Evolutionary conservation across 1,140 invertebrate species (phyloP), one percentile per base, ranked within the genome.

Genomic region (Aphaenogaster rudis): DNA sequence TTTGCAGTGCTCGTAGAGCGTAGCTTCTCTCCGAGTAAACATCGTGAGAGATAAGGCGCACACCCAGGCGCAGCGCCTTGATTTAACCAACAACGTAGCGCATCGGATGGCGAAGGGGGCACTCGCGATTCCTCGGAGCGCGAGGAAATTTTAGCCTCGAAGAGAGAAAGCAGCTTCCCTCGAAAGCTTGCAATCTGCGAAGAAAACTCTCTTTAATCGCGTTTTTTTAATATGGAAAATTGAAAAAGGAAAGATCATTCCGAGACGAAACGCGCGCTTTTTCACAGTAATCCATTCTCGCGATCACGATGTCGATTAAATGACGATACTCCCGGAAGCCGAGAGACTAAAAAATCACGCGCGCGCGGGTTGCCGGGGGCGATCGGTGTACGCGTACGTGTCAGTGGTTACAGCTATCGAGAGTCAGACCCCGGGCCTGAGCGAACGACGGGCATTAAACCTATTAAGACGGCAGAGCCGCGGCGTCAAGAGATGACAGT

Each of bases 401-500:
- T 52, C 88, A 76, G 78, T 59, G 59, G 86, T 86, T 86, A 77
- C 39, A 50, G 77, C 54, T 71, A 81, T 86, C 69, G 86, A 69
- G 88, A 90, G 89, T 86, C 77, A 81, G 90, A 64, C 81, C 87
- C 77, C 13, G 88, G 88, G 78, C 59, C 89, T 45, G 78, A 81
- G 78, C 48, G 79, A 90, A 93, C 90, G 93, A 93, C 90, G 91
- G 87, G 88, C 91, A 93, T 94, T 94, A 93, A 94, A 93, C 84
- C 92, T 94, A 94, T 93, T 93, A 94, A 93, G 92, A 92, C 91
- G 90, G 89, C 77, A 90, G 91, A 88, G 91, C 84, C 82, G 63
- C 79, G 91, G 86, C 92, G 91, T 93, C 90, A 93, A 89, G 85
- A 94, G 93, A 93, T 93, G 93, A 93, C 93, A 93, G 92, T 93